Conservation (phyloP, 2,888 invertebrate species). For the Eupithecia subfuscata region DNA sequence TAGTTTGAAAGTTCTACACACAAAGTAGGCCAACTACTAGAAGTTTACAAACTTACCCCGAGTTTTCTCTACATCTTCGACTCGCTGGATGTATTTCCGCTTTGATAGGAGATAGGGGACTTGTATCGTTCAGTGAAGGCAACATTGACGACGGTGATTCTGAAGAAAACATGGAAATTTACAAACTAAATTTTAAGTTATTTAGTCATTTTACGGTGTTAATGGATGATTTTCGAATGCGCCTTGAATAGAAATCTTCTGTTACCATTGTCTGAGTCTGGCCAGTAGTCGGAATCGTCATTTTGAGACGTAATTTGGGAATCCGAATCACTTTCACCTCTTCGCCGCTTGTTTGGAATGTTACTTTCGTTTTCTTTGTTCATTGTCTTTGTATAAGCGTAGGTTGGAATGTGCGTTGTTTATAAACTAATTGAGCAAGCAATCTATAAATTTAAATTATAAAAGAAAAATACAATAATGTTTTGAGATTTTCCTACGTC, state of each 20-base stretch:
- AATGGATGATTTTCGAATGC: not conserved
- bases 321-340: conserved; percentile 61
- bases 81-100: conserved; percentile 80
- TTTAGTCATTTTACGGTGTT: conserved; percentile 9
- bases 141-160: conserved; percentile 86
- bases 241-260: conserved; percentile 50
- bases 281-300: conserved; percentile 74
- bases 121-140: conserved; percentile 82
- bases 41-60: conserved; percentile 65
- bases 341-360: conserved; percentile 67
- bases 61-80: conserved; percentile 79
- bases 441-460: not conserved
- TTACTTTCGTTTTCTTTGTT: conserved; percentile 70
- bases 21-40: not conserved
- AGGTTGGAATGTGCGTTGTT: conserved; percentile 32
- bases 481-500: not conserved
- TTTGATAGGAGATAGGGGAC: conserved; percentile 84
- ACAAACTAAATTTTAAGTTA: not conserved
- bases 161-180: conserved; percentile 53
- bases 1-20: not conserved
- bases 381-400: conserved; percentile 50
- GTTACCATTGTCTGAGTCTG: conserved; percentile 68
- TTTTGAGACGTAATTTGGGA: conserved; percentile 59
- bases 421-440: not conserved
- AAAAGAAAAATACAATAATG: conserved; percentile 3